Evolutionary conservation across 2,113 vertebrate species (phyloP).

Genomic region (Smithornis capensis): DNA sequence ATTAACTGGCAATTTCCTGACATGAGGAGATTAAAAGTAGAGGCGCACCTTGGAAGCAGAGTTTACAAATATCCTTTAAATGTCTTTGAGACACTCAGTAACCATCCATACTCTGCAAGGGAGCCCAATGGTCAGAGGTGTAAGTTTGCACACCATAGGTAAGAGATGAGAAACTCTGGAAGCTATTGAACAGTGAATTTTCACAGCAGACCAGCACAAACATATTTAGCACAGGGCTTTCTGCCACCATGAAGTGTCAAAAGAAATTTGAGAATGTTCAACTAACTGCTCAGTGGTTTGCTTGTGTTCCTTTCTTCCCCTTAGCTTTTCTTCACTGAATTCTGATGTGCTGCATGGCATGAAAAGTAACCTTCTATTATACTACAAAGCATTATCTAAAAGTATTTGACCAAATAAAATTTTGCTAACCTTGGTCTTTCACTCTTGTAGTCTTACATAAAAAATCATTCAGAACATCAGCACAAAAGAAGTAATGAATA

Average conservation of each 20-base stretch:
- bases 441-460: not conserved
- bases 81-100: conserved; percentile 47
- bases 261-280: conserved; percentile 46
- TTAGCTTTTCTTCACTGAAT: not conserved
- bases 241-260: conserved; percentile 42
- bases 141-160: conserved; percentile 4
- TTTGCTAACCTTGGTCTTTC: conserved; percentile 3
- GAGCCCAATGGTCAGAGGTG: conserved; percentile 33
- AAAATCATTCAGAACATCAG: not conserved
- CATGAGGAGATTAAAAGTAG: conserved; percentile 12
- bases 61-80: conserved; percentile 59
- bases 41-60: not conserved
- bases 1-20: not conserved
- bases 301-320: not conserved
- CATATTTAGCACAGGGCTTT: conserved; percentile 47
- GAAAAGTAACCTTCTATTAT: not conserved
- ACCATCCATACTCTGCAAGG: conserved; percentile 22
- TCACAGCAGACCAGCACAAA: conserved; percentile 67
- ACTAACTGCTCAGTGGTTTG: conserved; percentile 1
- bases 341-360: not conserved
- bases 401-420: not conserved
- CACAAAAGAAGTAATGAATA: not conserved
- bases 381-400: not conserved
- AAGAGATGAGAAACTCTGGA: conserved; percentile 62
- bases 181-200: conserved; percentile 48